Evolutionary conservation across 2,113 vertebrate genomes (phyloP).

Genomic region (Azemiops feae): DNA sequence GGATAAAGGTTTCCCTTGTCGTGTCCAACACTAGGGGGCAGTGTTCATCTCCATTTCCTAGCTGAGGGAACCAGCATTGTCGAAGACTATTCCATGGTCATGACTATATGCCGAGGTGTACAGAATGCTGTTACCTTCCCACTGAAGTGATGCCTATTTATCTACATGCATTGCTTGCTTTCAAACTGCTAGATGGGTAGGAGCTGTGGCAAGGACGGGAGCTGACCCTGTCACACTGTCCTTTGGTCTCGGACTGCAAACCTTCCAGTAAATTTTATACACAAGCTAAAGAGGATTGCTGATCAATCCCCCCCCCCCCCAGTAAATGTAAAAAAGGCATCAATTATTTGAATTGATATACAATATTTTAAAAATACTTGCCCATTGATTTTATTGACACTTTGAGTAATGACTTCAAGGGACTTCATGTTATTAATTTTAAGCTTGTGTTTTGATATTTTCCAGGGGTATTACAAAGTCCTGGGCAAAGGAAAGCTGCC

Average conservation of each 20-base stretch:
- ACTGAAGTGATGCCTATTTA: neutral
- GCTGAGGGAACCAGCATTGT: neutral
- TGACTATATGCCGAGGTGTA: neutral
- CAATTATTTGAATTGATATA: neutral
- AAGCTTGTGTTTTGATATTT: neutral
- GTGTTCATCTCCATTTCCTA: neutral
- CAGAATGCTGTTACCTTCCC: neutral
- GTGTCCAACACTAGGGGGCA: neutral
- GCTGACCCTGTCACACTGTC: neutral
- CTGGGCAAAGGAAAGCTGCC: constrained; percentile 90
- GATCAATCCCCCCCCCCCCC: neutral
- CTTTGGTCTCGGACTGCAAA: neutral
- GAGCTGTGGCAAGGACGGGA: neutral
- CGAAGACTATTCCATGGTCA: neutral
- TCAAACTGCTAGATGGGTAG: neutral
- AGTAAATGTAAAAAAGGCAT: neutral
- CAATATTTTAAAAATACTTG: neutral
- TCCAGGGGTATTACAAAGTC: constrained; percentile 88
- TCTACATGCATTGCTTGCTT: neutral
- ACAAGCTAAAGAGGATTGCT: neutral
- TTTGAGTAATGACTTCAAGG: neutral
- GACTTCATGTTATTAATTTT: neutral
- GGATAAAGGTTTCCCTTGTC: neutral
- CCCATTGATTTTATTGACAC: neutral
- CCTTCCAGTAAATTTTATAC: neutral